These are phyloP conservation scores for Sternarchorhynchus goeldii DNA, from an alignment of 2,797 vertebrate genomes.

Conservation along the genomic window DNA sequence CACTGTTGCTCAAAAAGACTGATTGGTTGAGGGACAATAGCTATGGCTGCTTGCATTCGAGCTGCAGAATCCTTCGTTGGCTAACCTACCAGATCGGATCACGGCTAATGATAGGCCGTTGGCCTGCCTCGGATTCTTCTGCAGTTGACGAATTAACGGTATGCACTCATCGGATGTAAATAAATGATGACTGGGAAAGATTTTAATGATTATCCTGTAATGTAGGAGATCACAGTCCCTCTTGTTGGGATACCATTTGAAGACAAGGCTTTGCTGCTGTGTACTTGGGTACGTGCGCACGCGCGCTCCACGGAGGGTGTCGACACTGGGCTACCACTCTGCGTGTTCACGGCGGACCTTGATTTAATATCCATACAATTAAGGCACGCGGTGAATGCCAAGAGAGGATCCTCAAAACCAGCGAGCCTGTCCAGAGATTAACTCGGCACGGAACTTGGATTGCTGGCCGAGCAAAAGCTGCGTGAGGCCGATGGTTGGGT, in stretches of 20 bases:
- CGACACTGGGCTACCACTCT: conserved; percentile 77
- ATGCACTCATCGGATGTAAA: background rate
- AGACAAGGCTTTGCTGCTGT: conserved; percentile 25
- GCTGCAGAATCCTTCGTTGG: conserved; percentile 30
- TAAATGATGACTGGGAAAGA: background rate
- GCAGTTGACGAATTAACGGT: conserved; percentile 5
- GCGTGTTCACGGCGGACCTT: conserved; percentile 94
- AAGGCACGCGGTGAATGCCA: conserved; percentile 97
- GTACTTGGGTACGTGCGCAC: conserved; percentile 4
- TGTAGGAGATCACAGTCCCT: conserved; percentile 45
- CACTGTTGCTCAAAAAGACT: conserved; percentile 14
- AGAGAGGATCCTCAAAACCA: conserved; percentile 74
- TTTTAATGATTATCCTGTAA: conserved; percentile 21
- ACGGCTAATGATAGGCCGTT: conserved; percentile 32
- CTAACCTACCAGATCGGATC: conserved; percentile 8
- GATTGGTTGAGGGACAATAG: conserved; percentile 48
- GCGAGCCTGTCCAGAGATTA: conserved; percentile 15
- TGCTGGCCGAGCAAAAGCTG: conserved; percentile 23
- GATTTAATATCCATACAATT: conserved; percentile 86
- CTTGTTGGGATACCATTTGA: conserved; percentile 38
- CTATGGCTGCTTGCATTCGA: conserved; percentile 35
- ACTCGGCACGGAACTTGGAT: background rate
- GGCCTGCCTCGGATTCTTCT: conserved; percentile 35
- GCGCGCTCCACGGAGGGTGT: conserved; percentile 28
- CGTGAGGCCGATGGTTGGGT: conserved; percentile 29